Percentiles rank a stretch among this genome's conserved stretches.
Evolutionary conservation across 1,140 invertebrate genomes (phyloP).

Genomic region (Drosophila ficusphila): DNA sequence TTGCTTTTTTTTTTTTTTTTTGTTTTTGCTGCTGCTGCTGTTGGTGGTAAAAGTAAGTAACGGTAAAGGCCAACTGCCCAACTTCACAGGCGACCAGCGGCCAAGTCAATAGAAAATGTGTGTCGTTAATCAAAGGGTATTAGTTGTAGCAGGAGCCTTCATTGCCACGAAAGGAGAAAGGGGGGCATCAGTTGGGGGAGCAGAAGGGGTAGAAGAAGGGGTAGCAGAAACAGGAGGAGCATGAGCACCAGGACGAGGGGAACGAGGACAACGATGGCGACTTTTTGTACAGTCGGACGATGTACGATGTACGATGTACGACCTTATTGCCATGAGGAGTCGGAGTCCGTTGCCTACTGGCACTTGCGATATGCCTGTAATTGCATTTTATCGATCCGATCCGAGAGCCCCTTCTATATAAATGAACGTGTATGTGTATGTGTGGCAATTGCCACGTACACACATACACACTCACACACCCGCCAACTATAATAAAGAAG

Average conservation of each 20-base stretch:
- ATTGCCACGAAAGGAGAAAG: constrained; percentile 45
- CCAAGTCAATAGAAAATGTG: constrained; percentile 80
- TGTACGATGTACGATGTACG: constrained; percentile 75
- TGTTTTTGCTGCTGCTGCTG: constrained; percentile 30
- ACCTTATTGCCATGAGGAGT: constrained; percentile 75
- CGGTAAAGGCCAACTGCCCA: constrained; percentile 60
- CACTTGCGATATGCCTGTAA: constrained; percentile 82
- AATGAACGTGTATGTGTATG: constrained; percentile 36
- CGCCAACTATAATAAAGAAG: constrained; percentile 74
- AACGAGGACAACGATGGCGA: constrained; percentile 42
- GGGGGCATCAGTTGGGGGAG: background rate
- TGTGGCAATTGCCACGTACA: constrained; percentile 73
- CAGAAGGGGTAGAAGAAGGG: constrained; percentile 1
- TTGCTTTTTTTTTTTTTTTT: no score
- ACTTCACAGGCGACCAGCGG: constrained; percentile 60
- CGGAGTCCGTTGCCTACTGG: constrained; percentile 65
- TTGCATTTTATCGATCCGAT: constrained; percentile 80
- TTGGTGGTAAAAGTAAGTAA: no score
- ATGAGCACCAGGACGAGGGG: constrained; percentile 15
- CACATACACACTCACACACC: constrained; percentile 35
- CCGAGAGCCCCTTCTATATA: constrained; percentile 45
- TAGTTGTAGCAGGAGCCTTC: constrained; percentile 76
- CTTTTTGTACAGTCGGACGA: constrained; percentile 75
- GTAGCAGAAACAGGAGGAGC: background rate
- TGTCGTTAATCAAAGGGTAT: constrained; percentile 82